Conservation (phyloP, 2,113 vertebrate species). For the Lamprotornis superbus region DNA sequence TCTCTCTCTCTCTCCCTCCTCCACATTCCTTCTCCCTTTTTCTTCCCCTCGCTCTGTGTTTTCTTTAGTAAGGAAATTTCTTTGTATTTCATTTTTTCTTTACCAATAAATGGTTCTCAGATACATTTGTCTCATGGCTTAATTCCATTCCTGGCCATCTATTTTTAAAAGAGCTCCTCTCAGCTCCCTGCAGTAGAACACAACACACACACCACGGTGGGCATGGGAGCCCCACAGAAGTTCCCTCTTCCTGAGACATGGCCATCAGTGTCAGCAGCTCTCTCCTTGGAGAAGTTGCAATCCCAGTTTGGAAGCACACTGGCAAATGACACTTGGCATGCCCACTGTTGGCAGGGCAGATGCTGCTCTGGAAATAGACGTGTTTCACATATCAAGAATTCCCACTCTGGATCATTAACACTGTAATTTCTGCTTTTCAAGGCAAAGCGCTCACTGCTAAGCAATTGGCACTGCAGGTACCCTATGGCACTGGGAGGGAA, state of each 20-base stretch:
- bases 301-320: not conserved
- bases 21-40: not conserved
- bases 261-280: not conserved
- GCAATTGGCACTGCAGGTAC: not conserved
- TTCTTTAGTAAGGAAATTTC: not conserved
- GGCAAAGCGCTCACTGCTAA: not conserved
- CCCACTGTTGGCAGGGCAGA: not conserved
- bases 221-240: not conserved
- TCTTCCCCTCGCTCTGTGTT: not conserved
- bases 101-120: accelerated
- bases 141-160: too few species aligned
- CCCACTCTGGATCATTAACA: not conserved
- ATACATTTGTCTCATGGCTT: too few species aligned
- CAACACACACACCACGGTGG: accelerated
- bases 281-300: not conserved
- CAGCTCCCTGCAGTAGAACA: accelerated
- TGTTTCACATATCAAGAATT: not conserved
- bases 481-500: not conserved
- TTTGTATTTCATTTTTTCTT: accelerated
- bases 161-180: too few species aligned
- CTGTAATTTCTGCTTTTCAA: not conserved
- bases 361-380: not conserved
- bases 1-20: not conserved
- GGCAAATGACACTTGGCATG: not conserved
- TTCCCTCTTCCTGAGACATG: not conserved